A percentile compares a stretch with the other conserved stretches of the same genome.
Evolutionary conservation across 2,113 vertebrate species (phyloP).

Genomic region (Lycaon pictus): DNA sequence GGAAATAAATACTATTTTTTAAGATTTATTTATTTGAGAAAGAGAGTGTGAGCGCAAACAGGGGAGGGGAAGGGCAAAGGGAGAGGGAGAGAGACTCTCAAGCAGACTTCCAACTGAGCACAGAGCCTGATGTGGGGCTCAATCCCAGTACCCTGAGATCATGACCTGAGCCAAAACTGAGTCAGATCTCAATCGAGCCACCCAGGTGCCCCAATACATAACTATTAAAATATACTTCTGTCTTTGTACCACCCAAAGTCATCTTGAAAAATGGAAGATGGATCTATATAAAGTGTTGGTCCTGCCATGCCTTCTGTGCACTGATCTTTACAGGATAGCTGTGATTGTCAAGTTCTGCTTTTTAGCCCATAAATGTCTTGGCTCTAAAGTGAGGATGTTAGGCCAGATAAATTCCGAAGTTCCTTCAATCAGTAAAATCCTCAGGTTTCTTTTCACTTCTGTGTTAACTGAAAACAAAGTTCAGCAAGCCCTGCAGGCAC

Average conservation of each 20-base stretch:
- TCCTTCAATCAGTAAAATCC: not conserved
- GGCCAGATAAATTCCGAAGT: constrained; percentile 39
- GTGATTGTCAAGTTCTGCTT: not conserved
- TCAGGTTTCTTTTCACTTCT: constrained; percentile 19
- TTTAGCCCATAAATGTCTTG: not conserved
- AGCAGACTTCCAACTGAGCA: not conserved
- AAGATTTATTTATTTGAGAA: not conserved
- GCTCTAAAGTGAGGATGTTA: not conserved
- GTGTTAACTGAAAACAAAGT: not conserved
- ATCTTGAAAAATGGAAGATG: not conserved
- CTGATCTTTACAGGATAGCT: not conserved
- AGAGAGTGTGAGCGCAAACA: not conserved
- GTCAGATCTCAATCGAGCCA: not conserved
- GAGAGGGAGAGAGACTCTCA: not conserved
- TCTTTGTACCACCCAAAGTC: not conserved
- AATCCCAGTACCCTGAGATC: not conserved
- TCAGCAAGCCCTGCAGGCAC: not conserved
- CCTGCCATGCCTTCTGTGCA: not conserved
- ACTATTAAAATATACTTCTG: not conserved
- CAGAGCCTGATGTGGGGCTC: not conserved
- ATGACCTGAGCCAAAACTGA: not conserved
- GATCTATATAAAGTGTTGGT: not conserved
- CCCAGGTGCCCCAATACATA: not conserved
- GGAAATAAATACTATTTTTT: not conserved
- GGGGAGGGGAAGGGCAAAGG: not conserved